Conservation (phyloP, 37 sponge, comb jelly and placozoan species). For the Aplysina aerophoba region DNA sequence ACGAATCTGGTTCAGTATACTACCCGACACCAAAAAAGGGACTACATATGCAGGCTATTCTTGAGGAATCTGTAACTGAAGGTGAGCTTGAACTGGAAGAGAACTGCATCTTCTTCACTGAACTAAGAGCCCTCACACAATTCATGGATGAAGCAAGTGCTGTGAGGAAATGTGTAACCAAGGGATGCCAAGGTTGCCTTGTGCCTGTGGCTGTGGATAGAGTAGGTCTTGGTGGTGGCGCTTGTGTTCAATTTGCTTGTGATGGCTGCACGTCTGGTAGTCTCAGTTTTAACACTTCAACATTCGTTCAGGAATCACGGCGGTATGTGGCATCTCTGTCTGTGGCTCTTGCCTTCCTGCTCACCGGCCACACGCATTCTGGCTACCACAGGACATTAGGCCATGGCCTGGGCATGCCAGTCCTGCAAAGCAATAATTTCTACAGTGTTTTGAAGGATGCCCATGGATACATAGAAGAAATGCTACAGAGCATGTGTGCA, state of each 20-base stretch:
- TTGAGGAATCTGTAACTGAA: background rate
- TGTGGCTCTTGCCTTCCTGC: conserved; percentile 31
- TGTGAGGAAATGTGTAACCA: background rate
- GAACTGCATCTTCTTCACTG: conserved; percentile 3
- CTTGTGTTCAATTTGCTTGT: background rate
- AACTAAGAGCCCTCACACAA: background rate
- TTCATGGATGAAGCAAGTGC: background rate
- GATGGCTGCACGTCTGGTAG: background rate
- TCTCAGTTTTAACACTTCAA: background rate
- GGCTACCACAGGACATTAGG: conserved; percentile 13
- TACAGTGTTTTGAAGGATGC: background rate
- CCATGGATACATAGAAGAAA: background rate
- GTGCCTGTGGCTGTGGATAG: background rate
- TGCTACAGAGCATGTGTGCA: conserved; percentile 29
- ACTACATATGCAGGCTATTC: background rate
- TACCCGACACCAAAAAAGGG: conserved; percentile 18
- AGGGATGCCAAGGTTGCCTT: conserved; percentile 8
- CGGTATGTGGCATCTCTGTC: background rate
- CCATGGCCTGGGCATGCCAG: conserved; percentile 14
- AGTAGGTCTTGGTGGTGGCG: conserved; percentile 8
- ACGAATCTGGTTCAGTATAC: background rate
- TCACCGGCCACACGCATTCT: conserved; percentile 32
- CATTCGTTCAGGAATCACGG: conserved; percentile 3
- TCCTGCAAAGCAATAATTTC: background rate
- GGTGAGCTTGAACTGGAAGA: background rate